Percentiles rank a stretch among this genome's conserved stretches.
phyloP scores from a whole-genome alignment of 2,797 vertebrate species.

The Heterohyrax brucei region DNA sequence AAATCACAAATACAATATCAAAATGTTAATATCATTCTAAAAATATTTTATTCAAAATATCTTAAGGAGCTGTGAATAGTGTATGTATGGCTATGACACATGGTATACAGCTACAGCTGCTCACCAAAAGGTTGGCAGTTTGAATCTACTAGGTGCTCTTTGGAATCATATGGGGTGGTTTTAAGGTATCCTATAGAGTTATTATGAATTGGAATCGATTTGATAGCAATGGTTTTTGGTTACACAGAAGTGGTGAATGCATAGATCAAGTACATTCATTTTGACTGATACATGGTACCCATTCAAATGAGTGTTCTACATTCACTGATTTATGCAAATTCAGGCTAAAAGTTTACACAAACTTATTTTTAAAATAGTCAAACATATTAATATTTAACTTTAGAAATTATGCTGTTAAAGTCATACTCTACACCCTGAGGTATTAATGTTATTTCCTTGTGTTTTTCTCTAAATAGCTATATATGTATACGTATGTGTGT shows the following conservation, averaged over 20 bases:
- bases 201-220: no score
- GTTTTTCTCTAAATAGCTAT: background rate
- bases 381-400: background rate
- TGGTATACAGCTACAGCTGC: no score
- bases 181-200: no score
- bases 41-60: background rate
- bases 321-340: background rate
- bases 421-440: background rate
- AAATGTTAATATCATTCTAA: background rate
- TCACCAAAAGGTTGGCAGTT: no score
- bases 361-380: slow-evolving; percentile 7
- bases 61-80: background rate
- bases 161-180: no score
- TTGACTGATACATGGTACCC: background rate
- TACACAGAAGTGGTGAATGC: background rate
- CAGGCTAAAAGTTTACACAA: no score
- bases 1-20: background rate
- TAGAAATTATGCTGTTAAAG: background rate
- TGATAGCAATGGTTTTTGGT: no score
- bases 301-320: background rate
- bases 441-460: background rate
- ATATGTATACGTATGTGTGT: no score
- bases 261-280: background rate
- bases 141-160: no score
- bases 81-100: no score